phyloP scores from a whole-genome alignment of 1,140 invertebrate genomes.

The Drosophila dunni region DNA sequence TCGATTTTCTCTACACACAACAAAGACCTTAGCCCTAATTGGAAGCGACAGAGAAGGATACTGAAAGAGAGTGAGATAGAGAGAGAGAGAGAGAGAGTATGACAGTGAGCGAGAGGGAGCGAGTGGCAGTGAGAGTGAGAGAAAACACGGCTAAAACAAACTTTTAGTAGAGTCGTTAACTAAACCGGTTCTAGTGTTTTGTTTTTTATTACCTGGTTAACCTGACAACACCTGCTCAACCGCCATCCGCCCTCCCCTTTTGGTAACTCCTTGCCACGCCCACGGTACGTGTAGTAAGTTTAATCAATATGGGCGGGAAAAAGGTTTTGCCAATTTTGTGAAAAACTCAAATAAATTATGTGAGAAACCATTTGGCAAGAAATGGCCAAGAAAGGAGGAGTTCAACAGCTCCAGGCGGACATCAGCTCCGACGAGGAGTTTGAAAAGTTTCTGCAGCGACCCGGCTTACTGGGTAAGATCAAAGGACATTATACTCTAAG shows the following conservation, averaged over 20 bases:
- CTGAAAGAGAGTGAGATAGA: not conserved
- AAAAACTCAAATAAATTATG: conserved; percentile 24
- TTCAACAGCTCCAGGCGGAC: conserved; percentile 91
- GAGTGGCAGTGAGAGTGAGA: not conserved
- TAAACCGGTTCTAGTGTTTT: not conserved
- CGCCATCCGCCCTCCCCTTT: not conserved
- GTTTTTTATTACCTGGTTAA: not conserved
- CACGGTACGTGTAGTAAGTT: conserved; percentile 11
- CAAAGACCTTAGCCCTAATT: not conserved
- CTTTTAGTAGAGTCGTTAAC: not conserved
- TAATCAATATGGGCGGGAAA: conserved; percentile 36
- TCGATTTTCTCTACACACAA: conserved; percentile 22
- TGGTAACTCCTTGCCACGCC: not conserved
- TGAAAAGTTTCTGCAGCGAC: conserved; percentile 90
- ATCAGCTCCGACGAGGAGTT: conserved; percentile 95
- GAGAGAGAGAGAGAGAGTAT: not conserved
- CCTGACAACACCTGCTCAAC: conserved; percentile 16
- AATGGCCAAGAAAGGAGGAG: conserved; percentile 90
- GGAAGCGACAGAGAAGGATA: not conserved
- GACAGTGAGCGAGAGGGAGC: not conserved
- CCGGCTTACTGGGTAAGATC: conserved; percentile 91
- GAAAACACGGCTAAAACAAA: no score
- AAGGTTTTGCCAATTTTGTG: conserved; percentile 23
- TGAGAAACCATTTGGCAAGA: conserved; percentile 52
- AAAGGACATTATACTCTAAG: no score